Conservation (phyloP, 2,113 vertebrate genomes). For the Phrynocephalus versicolor region DNA sequence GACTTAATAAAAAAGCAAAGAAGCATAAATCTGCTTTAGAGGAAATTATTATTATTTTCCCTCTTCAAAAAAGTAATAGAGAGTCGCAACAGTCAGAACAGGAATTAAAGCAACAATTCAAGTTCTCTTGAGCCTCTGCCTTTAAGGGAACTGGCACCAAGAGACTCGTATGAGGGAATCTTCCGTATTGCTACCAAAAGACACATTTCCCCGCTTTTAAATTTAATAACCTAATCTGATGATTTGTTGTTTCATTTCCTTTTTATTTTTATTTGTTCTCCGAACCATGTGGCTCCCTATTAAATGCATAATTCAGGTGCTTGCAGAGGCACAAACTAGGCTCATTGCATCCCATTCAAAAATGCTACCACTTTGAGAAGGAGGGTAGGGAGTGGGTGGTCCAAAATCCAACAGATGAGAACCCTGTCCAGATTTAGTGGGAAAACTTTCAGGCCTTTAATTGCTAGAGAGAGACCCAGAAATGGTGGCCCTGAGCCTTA, state of each 20-base stretch:
- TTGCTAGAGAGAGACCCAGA: neutral
- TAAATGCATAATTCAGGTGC: constrained; percentile 37
- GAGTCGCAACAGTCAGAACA: neutral
- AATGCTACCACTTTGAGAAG: neutral
- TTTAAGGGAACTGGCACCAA: neutral
- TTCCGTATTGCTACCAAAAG: neutral
- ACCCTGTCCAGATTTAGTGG: neutral
- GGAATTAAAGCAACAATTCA: constrained; percentile 40
- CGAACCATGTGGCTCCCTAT: neutral
- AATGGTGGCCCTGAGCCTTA: neutral
- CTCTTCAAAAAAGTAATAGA: neutral
- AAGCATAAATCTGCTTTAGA: constrained; percentile 31
- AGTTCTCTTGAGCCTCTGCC: neutral
- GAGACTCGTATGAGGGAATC: neutral
- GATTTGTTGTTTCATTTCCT: constrained; percentile 24
- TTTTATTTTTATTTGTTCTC: constrained; percentile 8
- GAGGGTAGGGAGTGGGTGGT: neutral
- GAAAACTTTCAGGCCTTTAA: neutral
- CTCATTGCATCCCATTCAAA: neutral
- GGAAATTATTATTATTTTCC: neutral
- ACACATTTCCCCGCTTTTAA: neutral
- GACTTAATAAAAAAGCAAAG: constrained; percentile 32
- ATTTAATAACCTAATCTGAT: constrained; percentile 36
- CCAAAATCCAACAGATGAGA: neutral
- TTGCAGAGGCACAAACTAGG: neutral